Evolutionary conservation across 2,888 invertebrate genomes (phyloP).

Genomic region (Spodoptera exigua): DNA sequence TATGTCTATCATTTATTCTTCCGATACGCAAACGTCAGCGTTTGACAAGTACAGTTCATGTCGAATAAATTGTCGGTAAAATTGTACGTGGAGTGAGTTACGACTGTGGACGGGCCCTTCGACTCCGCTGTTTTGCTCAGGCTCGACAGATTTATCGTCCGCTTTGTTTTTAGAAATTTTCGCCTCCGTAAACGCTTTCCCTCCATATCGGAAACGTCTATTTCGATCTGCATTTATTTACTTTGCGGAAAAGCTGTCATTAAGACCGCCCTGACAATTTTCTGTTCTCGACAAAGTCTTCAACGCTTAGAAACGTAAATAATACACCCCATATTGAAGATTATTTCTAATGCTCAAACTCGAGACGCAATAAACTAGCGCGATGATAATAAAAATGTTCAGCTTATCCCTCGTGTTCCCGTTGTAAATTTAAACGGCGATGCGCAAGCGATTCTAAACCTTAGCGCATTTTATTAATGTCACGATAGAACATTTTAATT

Average conservation of each 20-base stretch:
- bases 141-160: constrained; percentile 79
- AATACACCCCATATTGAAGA: constrained; percentile 77
- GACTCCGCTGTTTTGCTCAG: constrained; percentile 72
- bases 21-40: constrained; percentile 84
- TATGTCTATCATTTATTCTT: constrained; percentile 86
- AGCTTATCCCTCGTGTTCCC: constrained; percentile 80
- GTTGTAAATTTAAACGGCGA: constrained; percentile 78
- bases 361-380: constrained; percentile 84
- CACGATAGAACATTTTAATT: constrained; percentile 86
- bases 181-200: constrained; percentile 66
- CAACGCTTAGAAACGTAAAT: constrained; percentile 67
- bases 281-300: constrained; percentile 60
- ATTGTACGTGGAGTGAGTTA: constrained; percentile 85
- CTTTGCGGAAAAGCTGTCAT: constrained; percentile 53
- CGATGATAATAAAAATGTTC: constrained; percentile 87
- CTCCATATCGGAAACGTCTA: constrained; percentile 58
- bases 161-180: constrained; percentile 77
- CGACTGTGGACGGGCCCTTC: constrained; percentile 80
- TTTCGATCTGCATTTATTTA: constrained; percentile 53
- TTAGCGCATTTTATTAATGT: constrained; percentile 84
- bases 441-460: constrained; percentile 78
- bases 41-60: constrained; percentile 87
- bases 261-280: constrained; percentile 63
- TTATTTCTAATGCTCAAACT: constrained; percentile 84
- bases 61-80: constrained; percentile 85